Percentiles rank a stretch among this genome's conserved stretches.
These are phyloP conservation scores for Myotis vivesi DNA, from an alignment of 2,797 vertebrate species.

Conservation along the genomic window DNA sequence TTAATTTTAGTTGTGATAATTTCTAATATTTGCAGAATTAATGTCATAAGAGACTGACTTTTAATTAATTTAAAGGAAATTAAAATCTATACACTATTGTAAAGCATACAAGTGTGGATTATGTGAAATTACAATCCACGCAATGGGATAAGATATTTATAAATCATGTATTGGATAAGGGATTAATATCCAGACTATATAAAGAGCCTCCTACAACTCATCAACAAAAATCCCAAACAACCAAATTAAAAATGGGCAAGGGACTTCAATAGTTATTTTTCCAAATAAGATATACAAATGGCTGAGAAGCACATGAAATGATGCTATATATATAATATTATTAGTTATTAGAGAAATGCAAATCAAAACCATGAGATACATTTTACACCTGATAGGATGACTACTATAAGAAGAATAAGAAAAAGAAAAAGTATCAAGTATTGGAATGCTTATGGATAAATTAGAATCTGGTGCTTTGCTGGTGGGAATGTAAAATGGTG, in stretches of 20 bases:
- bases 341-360: not conserved
- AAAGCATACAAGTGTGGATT: not conserved
- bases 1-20: conserved; percentile 24
- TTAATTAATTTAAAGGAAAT: conserved; percentile 18
- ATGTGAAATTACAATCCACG: not conserved
- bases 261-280: not conserved
- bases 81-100: not conserved
- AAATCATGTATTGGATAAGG: not conserved
- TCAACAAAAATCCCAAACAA: not conserved
- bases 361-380: not conserved
- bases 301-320: not conserved
- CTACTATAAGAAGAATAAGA: not conserved
- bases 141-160: not conserved
- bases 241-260: not conserved
- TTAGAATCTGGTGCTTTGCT: not conserved
- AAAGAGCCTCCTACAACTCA: not conserved
- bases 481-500: not conserved
- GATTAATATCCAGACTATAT: not conserved
- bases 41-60: not conserved
- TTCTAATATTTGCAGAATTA: not conserved
- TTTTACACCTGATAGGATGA: not conserved
- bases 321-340: not conserved
- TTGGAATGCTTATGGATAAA: not conserved
- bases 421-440: not conserved
- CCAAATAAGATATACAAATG: not conserved